These are phyloP conservation scores for Trichacis sp. DNA, from an alignment of 2,888 invertebrate genomes.

Conservation along the genomic window DNA sequence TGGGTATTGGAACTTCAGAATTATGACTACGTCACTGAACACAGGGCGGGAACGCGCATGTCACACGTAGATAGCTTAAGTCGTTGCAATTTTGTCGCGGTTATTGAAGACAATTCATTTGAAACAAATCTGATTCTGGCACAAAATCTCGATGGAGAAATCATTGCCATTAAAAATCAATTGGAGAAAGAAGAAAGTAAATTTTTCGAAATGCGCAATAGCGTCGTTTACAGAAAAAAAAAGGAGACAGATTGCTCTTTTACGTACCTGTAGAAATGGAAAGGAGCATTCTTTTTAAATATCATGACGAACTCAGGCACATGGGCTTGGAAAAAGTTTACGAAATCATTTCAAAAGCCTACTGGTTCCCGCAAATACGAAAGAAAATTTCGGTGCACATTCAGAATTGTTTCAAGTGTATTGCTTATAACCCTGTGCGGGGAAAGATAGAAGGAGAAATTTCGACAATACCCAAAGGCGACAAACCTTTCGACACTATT, in stretches of 20 bases:
- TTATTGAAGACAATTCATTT: slow-evolving; percentile 37
- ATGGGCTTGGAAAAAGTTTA: slow-evolving; percentile 36
- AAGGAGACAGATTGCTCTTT: slow-evolving; percentile 14
- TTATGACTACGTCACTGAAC: slow-evolving; percentile 35
- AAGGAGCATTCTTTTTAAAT: slow-evolving; percentile 27
- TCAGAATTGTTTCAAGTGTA: slow-evolving; percentile 39
- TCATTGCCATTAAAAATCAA: slow-evolving; percentile 17
- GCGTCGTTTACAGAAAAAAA: slow-evolving; percentile 42
- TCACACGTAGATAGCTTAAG: slow-evolving; percentile 37
- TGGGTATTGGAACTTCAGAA: slow-evolving; percentile 41
- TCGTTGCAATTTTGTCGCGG: too few relatives aligned
- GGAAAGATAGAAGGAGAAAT: slow-evolving; percentile 36
- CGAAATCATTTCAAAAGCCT: slow-evolving; percentile 18
- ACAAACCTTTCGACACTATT: too few relatives aligned
- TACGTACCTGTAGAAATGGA: too few relatives aligned
- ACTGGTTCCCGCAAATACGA: slow-evolving; percentile 35
- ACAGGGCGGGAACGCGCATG: slow-evolving; percentile 39
- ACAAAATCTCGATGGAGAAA: slow-evolving; percentile 25
- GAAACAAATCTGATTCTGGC: slow-evolving; percentile 34
- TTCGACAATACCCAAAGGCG: too few relatives aligned
- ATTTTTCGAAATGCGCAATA: too few relatives aligned
- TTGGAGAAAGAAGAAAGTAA: slow-evolving; percentile 22
- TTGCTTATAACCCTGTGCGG: slow-evolving; percentile 23
- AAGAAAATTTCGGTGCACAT: slow-evolving; percentile 15
- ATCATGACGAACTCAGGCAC: slow-evolving; percentile 45